A percentile compares a stretch with the other conserved stretches of the same genome.
Conservation (phyloP, 2,888 invertebrate species). For the Mantis religiosa region DNA sequence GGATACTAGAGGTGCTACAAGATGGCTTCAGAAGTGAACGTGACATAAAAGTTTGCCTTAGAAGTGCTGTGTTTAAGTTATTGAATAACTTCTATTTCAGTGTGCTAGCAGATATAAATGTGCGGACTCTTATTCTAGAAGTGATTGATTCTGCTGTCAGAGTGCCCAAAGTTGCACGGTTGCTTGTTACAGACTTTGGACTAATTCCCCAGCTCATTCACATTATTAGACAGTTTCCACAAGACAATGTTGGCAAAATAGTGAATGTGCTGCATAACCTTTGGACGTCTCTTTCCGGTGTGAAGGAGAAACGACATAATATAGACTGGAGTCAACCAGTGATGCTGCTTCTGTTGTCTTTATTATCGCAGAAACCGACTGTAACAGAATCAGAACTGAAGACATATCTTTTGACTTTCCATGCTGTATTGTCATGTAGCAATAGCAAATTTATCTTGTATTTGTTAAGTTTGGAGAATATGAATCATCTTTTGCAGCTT, state of each 20-base stretch:
- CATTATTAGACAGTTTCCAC: conserved; percentile 37
- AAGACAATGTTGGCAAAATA: conserved; percentile 30
- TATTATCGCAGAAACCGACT: conserved; percentile 25
- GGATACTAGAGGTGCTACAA: conserved; percentile 71
- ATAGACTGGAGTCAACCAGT: not conserved
- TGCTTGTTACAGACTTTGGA: conserved; percentile 61
- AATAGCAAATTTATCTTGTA: not conserved
- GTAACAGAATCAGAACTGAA: conserved; percentile 1
- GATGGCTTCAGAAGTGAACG: conserved; percentile 71
- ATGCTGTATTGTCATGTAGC: conserved; percentile 27
- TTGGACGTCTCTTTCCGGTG: not conserved
- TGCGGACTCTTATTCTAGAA: conserved; percentile 54
- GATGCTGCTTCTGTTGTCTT: conserved; percentile 9
- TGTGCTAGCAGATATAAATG: conserved; percentile 56
- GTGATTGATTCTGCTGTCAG: conserved; percentile 59
- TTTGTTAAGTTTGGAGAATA: conserved; percentile 34
- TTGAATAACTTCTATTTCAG: conserved; percentile 67
- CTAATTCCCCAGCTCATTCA: conserved; percentile 65
- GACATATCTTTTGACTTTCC: conserved; percentile 33
- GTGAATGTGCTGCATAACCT: not conserved
- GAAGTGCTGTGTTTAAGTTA: conserved; percentile 71
- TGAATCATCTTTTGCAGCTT: conserved; percentile 36
- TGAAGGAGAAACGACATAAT: not conserved
- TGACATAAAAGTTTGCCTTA: conserved; percentile 70
- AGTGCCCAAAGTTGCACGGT: conserved; percentile 60